Evolutionary conservation across 2,113 vertebrate species (phyloP).

Genomic region (Tenrec ecaudatus): DNA sequence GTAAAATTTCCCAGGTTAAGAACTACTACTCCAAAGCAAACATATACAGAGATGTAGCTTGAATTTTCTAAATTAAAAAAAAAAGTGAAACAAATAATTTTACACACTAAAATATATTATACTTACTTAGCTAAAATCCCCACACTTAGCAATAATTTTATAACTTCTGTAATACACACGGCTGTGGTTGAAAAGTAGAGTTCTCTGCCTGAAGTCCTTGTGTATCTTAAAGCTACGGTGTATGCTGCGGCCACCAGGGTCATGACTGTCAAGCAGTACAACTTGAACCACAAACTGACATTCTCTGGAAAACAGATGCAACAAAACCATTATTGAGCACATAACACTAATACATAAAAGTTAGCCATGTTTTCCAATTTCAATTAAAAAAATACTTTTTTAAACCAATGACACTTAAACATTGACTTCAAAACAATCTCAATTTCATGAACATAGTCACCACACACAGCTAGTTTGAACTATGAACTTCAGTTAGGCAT

Average conservation of each 20-base stretch:
- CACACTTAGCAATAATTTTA: conserved; percentile 94
- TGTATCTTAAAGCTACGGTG: conserved; percentile 93
- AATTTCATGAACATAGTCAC: neutral
- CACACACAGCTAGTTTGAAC: conserved; percentile 40
- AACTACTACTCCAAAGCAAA: conserved; percentile 32
- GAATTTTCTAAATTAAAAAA: conserved; percentile 22
- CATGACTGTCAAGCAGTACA: conserved; percentile 98
- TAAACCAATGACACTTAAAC: conserved; percentile 41
- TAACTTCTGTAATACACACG: conserved; percentile 94
- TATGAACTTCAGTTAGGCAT: neutral
- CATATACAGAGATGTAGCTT: conserved; percentile 16
- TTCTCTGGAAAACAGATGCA: conserved; percentile 88
- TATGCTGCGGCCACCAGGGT: conserved; percentile 96
- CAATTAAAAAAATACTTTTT: conserved; percentile 43
- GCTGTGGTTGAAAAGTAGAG: conserved; percentile 97
- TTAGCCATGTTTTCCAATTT: conserved; percentile 4
- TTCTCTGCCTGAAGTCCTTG: conserved; percentile 88
- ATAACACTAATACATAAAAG: conserved; percentile 29
- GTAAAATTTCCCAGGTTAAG: neutral
- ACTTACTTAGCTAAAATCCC: conserved; percentile 96
- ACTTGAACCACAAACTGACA: conserved; percentile 94
- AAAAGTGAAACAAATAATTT: neutral
- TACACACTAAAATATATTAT: conserved; percentile 37
- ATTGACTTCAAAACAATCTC: conserved; percentile 52
- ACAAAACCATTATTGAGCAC: conserved; percentile 65